Percentiles rank a stretch among this genome's conserved stretches.
Evolutionary conservation across 2,888 invertebrate genomes (phyloP).

Genomic region (Zaprionus bogoriensis): DNA sequence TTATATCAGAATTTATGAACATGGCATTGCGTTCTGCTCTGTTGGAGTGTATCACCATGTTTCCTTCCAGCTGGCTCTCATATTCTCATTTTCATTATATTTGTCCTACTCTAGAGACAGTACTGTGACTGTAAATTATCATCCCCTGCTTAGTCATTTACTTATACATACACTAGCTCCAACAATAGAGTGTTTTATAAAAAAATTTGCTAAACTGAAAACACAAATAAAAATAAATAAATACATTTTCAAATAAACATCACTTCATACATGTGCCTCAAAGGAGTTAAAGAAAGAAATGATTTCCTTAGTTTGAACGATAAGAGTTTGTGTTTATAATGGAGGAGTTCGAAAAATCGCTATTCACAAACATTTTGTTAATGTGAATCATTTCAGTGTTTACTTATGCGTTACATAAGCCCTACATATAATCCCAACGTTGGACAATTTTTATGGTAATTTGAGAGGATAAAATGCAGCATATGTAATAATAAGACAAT

Average conservation of each 20-base stretch:
- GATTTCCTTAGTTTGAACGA: too few relatives aligned
- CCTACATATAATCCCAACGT: too few relatives aligned
- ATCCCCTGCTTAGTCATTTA: constrained; percentile 44
- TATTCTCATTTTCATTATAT: constrained; percentile 24
- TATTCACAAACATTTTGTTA: too few relatives aligned
- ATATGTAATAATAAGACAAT: background rate
- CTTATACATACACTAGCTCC: constrained; percentile 48
- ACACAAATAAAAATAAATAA: background rate
- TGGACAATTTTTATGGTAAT: background rate
- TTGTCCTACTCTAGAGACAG: constrained; percentile 24
- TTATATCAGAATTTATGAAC: too few relatives aligned
- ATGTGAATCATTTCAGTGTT: too few relatives aligned
- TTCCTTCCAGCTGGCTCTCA: constrained; percentile 19
- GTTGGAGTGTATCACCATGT: too few relatives aligned
- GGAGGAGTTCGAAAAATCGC: too few relatives aligned
- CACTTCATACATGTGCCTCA: constrained; percentile 27
- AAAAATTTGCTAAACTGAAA: constrained; percentile 1
- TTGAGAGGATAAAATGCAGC: background rate
- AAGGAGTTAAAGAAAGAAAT: too few relatives aligned
- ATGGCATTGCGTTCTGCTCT: too few relatives aligned
- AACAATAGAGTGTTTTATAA: constrained; percentile 30
- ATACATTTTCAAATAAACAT: background rate
- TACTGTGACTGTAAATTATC: constrained; percentile 21
- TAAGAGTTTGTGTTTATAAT: too few relatives aligned
- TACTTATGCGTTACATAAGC: too few relatives aligned